These are phyloP conservation scores for Garra rufa DNA, from an alignment of 2,113 vertebrate genomes.

Conservation along the genomic window DNA sequence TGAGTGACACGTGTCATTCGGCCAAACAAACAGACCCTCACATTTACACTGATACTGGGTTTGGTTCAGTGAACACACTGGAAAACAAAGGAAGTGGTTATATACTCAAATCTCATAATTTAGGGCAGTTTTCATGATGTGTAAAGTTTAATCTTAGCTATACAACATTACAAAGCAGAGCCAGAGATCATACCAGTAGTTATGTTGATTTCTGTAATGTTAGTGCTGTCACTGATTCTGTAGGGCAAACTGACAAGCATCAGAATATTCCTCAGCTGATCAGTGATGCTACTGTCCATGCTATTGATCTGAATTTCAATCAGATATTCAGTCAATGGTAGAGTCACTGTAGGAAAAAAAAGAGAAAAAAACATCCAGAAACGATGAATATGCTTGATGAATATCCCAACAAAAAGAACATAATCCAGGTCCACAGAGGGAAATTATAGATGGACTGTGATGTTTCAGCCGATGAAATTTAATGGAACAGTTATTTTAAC, in stretches of 20 bases:
- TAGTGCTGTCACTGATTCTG: conserved; percentile 22
- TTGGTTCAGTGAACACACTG: conserved; percentile 54
- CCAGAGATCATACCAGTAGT: conserved; percentile 60
- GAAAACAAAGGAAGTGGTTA: background rate
- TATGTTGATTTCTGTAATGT: conserved; percentile 48
- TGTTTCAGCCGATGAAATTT: too few relatives aligned
- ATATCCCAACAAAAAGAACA: too few relatives aligned
- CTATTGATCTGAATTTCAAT: conserved; percentile 57
- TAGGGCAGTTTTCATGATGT: background rate
- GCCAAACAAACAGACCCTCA: too few relatives aligned
- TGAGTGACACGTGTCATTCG: too few relatives aligned
- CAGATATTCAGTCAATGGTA: conserved; percentile 53
- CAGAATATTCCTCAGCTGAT: conserved; percentile 49
- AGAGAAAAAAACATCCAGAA: background rate
- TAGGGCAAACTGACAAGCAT: conserved; percentile 24
- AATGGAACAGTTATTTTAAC: too few relatives aligned
- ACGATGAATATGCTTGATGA: background rate
- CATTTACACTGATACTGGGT: too few relatives aligned
- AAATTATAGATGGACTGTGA: too few relatives aligned
- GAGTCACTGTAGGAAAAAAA: background rate
- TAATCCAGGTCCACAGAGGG: too few relatives aligned
- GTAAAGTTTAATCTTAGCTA: background rate
- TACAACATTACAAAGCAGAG: background rate
- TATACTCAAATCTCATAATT: background rate
- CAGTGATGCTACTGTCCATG: background rate